Evolutionary conservation across 2,797 vertebrate species (phyloP).

Genomic region (Pitangus sulphuratus): DNA sequence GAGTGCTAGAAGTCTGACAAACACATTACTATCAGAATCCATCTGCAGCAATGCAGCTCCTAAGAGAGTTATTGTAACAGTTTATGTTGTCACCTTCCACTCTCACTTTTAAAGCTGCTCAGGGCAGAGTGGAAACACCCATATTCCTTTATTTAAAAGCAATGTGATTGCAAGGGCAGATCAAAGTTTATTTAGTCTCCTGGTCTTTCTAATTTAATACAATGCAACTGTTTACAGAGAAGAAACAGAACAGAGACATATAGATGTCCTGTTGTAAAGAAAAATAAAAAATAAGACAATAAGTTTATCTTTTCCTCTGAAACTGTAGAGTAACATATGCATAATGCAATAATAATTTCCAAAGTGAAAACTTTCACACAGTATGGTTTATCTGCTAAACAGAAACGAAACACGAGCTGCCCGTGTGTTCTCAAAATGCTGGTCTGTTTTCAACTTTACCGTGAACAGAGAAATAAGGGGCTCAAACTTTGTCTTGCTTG

Average conservation of each 20-base stretch:
- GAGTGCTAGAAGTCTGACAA: background rate
- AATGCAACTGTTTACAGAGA: background rate
- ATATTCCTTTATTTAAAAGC: background rate
- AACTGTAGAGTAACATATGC: background rate
- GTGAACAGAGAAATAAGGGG: background rate
- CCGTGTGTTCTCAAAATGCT: background rate
- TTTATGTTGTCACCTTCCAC: conserved; percentile 24
- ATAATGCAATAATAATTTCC: background rate
- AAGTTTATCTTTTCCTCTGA: background rate
- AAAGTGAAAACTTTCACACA: background rate
- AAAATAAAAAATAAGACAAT: background rate
- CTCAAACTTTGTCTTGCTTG: background rate
- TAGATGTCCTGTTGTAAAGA: background rate
- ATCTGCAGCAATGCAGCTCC: background rate
- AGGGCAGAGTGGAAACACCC: background rate
- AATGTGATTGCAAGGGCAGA: background rate
- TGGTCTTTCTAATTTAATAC: background rate
- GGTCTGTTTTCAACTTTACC: background rate
- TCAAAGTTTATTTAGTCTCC: background rate
- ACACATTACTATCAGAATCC: background rate
- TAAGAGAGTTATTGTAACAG: conserved; percentile 38
- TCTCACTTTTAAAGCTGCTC: background rate
- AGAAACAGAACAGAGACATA: background rate
- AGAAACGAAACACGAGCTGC: background rate
- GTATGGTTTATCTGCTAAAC: background rate